A percentile compares a stretch with the other conserved stretches of the same genome.
Conservation (phyloP, 1,140 invertebrate species). For the Monochamus saltuarius region DNA sequence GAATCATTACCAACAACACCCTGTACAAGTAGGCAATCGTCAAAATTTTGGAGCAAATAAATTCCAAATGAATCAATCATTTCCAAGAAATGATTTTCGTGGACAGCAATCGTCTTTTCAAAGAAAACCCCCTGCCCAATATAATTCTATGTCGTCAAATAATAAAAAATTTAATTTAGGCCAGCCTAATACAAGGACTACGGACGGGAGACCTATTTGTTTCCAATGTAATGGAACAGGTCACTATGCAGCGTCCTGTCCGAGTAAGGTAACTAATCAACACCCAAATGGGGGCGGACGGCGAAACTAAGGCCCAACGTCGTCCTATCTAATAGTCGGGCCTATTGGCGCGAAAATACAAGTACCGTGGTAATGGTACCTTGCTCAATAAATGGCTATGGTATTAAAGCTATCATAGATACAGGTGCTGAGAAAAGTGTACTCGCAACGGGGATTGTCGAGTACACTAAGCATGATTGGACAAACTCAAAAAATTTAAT, state of each 20-base stretch:
- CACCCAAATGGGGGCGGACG: background rate
- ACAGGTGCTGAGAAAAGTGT: slow-evolving; percentile 1
- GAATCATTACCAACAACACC: too few species aligned
- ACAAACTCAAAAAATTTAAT: too few species aligned
- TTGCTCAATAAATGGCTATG: background rate
- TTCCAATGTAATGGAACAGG: background rate
- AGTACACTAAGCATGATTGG: background rate
- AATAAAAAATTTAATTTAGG: background rate
- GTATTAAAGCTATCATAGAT: background rate
- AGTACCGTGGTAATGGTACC: background rate
- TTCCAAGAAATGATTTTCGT: background rate
- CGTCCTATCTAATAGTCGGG: too few species aligned
- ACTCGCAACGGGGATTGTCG: background rate
- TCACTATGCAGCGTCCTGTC: background rate
- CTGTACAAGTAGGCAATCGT: too few species aligned
- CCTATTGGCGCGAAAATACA: too few species aligned
- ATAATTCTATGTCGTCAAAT: background rate
- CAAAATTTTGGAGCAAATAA: too few species aligned
- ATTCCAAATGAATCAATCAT: background rate
- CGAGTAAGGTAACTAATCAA: background rate
- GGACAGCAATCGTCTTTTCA: background rate
- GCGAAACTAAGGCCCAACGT: background rate
- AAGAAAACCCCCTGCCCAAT: background rate
- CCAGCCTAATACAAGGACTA: slow-evolving; percentile 1
- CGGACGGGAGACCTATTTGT: background rate